Evolutionary conservation across 2,797 vertebrate genomes (phyloP), one percentile per base, ranked within the genome.

Genomic region (Acanthopagrus latus): DNA sequence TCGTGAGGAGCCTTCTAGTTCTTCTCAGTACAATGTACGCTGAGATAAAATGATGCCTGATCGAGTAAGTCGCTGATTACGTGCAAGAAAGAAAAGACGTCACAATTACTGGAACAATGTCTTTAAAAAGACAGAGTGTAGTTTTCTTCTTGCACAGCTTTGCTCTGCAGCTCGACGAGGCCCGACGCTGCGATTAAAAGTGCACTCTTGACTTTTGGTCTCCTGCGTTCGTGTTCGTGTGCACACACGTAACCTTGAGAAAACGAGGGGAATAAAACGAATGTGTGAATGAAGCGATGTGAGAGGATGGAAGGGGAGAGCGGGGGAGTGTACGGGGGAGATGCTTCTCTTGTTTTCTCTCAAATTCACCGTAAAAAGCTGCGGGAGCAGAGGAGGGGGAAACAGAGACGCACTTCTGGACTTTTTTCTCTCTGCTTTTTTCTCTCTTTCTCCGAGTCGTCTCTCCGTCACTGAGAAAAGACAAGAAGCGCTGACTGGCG

Each of bases 341-440:
- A 85, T 69, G 76, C 68, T 86, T 78, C 64, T 95, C 90, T 95
- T 55, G 90, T 91, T 95, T 92, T 94, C 83, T 91, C 86, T 93
- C 86, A 91, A 83, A 93, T 86, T 88, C 81, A 78, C 62, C 63
- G 3, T 46, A 85, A 84, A 87, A 87, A 79, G 41, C 27, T 56
- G 72, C n/a, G 46, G 92, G 87, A 92, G 92, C 93, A 93, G 93
- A 91, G 93, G 93, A 94, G 93, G 95, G 95, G 94, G 91, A 94
- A 94, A 71, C 69, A 91, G 77, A 80, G 50, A 52, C 68, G 76
- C 71, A 59, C 56, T 73, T 93, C 78, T 91, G 93, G 93, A 93
- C 91, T 95, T 95, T 95, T 94, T 65, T 57, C 29, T 60, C 57
- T 84, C 72, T 62, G 1, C 91, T 95, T 95, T 95, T 94, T 65